Percentiles rank a stretch among this genome's conserved stretches.
Evolutionary conservation across 2,888 invertebrate species (phyloP).

Genomic region (Nebria salina): DNA sequence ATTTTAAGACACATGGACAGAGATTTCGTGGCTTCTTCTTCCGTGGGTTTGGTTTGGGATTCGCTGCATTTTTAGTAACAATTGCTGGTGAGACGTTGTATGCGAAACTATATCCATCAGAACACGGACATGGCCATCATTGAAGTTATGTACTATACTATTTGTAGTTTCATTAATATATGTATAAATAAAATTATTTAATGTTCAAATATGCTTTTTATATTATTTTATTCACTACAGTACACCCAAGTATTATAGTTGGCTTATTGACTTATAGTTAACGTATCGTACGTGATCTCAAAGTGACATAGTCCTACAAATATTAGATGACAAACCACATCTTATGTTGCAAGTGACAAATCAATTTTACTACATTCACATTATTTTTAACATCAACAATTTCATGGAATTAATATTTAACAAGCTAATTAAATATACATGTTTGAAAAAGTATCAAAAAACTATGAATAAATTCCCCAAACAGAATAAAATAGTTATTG

Average conservation of each 20-base stretch:
- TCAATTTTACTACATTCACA: too few relatives aligned
- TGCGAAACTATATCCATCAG: constrained; percentile 58
- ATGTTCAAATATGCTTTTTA: neutral
- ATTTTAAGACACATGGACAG: constrained; percentile 66
- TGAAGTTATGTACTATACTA: constrained; percentile 56
- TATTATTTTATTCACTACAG: neutral
- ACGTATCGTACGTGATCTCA: too few relatives aligned
- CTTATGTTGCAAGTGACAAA: too few relatives aligned
- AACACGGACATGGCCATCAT: constrained; percentile 63
- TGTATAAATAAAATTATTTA: constrained; percentile 21
- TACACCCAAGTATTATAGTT: neutral
- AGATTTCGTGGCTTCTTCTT: constrained; percentile 65
- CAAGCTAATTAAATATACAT: too few relatives aligned
- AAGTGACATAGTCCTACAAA: too few relatives aligned
- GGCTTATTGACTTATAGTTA: too few relatives aligned
- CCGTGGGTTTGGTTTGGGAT: constrained; percentile 74
- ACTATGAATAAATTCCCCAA: too few relatives aligned
- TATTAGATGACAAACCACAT: too few relatives aligned
- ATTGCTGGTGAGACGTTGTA: constrained; percentile 63
- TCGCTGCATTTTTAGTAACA: constrained; percentile 69
- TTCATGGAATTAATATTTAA: too few relatives aligned
- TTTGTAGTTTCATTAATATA: constrained; percentile 34
- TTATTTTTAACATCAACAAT: too few relatives aligned
- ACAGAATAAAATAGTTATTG: too few relatives aligned
- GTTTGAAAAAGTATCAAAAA: too few relatives aligned